Base-by-base conservation (phyloP, 2,888 invertebrate genomes). In the Dryadula phaetusa region DNA sequence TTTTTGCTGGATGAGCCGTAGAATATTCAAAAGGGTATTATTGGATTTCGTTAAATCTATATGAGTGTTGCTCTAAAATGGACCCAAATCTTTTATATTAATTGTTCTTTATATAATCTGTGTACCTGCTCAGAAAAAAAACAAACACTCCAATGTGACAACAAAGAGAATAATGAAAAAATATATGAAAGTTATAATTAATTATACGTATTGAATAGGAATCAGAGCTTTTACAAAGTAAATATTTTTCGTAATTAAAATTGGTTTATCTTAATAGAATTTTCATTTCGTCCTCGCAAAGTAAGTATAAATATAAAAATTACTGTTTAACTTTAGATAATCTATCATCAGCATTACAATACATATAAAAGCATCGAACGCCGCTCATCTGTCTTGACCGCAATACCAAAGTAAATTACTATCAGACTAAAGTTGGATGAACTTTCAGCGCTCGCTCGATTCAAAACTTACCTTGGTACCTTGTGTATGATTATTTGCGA, bases 11-110 rank as follows among this genome's bases (percentile, higher is more conserved):
- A 89, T 87, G 85, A 87, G 79, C 82, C 82, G 84, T 84, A 83
- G 88, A 89, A 88, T 89, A 90, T 92, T 90, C 88, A 91, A 90
- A 89, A 85, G 85, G 85, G 85, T 83, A 86, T 89, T 88, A 90
- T 86, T 87, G 88, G 86, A 88, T 88, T 87, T 82, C 74, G 79
- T 81, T 80, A 73, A 83, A 82, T 82, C 81, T 81, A 76, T 82
- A 79, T 78, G 74, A 81, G 73, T 77, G 77, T 80, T 75, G 70
- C 72, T 77, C 76, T 80, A 74, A 78, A 81, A 82, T 82, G 75
- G 74, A 66, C 74, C 66, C 73, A 67, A 70, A 69, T 72, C 73
- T 74, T 69, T 71, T 65, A 69, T 56, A 65, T 70, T 71, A 67
- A 63, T 70, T 70, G 56, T 66, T 76, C 66, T 73, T 73, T 70